These are phyloP conservation scores for Drosophila tsacasi DNA, from an alignment of 1,140 invertebrate genomes.

Conservation along the genomic window DNA sequence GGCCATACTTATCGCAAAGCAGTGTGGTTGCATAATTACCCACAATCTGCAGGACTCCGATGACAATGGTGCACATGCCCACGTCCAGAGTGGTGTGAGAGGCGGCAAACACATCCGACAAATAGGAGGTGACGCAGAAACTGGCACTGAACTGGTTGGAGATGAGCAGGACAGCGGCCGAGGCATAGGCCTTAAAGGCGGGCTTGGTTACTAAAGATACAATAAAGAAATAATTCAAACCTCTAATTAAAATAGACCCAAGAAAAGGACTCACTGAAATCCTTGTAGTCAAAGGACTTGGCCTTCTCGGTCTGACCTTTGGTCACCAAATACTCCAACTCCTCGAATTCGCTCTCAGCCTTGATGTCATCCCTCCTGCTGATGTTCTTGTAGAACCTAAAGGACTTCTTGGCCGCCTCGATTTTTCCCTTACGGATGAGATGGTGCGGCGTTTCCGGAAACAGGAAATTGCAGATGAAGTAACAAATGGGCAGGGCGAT, in stretches of 20 bases:
- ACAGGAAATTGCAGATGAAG: constrained; percentile 87
- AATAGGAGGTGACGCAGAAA: constrained; percentile 64
- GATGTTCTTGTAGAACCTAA: constrained; percentile 85
- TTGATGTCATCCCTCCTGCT: constrained; percentile 25
- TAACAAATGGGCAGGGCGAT: constrained; percentile 89
- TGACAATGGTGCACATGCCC: constrained; percentile 86
- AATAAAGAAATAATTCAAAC: not conserved
- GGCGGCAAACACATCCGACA: constrained; percentile 87
- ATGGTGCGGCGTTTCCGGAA: constrained; percentile 94
- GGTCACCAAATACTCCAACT: constrained; percentile 44
- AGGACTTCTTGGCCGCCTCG: constrained; percentile 88
- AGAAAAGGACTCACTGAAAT: constrained; percentile 66
- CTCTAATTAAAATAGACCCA: too few relatives aligned
- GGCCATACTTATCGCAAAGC: constrained; percentile 64
- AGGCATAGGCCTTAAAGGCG: constrained; percentile 48
- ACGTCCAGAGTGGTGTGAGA: constrained; percentile 87
- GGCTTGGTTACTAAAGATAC: constrained; percentile 32
- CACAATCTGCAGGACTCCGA: constrained; percentile 86
- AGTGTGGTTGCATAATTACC: constrained; percentile 60
- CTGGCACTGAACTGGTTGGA: constrained; percentile 58
- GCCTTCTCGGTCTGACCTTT: constrained; percentile 42
- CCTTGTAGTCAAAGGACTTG: constrained; percentile 45
- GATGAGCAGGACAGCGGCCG: constrained; percentile 41
- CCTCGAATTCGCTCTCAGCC: constrained; percentile 53
- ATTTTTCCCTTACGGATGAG: constrained; percentile 87